Evolutionary conservation across 2,797 vertebrate genomes (phyloP), one percentile per base, ranked within the genome.

Genomic region (Chanos chanos): DNA sequence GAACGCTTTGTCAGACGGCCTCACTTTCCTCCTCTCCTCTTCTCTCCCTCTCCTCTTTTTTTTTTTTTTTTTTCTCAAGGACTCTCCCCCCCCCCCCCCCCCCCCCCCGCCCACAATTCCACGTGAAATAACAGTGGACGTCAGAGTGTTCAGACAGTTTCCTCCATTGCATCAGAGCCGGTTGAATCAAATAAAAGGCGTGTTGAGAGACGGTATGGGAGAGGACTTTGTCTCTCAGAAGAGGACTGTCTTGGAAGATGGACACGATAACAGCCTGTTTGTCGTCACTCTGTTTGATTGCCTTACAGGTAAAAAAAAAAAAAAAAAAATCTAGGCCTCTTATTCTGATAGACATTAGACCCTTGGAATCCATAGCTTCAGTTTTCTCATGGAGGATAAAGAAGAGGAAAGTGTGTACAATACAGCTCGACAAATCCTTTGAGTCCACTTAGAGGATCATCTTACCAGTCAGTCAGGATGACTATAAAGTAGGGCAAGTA

Each of bases 1-100:
- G 63, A 72, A 49, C 50, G 61, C 75, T 78, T 79, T 88, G 74
- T 83, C 25, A 33, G 1, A 83, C 71, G 81, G 15, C 25, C 1
- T 50, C 15, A 18, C 10, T 34, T n/a, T 18, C 27, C 27, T 24
- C 15, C 16, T 39, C 12, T 37, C 37, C n/a, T 36, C 36, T 36
- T 41, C 24, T 28, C 31, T 25, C 6, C n/a, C n/a, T n/a, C n/a
- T n/a, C n/a, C n/a, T n/a, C n/a, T n/a, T n/a, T n/a, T n/a, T n/a
- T n/a, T n/a, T n/a, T n/a, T n/a, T 15, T 31, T 54, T 44, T 31
- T 25, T 27, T 4, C 3, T 6, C 30, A 16, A 39, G 33, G 34
- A 25, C 39, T 47, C 2, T 47, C 47, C 28, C 21, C 40, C 12
- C 5, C 16, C 50, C 41, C 37, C 27, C 33, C 13, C 33, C 13